Percentiles rank a stretch among this genome's conserved stretches.
phyloP scores from a whole-genome alignment of 2,113 vertebrate genomes.

The Mobula hypostoma region DNA sequence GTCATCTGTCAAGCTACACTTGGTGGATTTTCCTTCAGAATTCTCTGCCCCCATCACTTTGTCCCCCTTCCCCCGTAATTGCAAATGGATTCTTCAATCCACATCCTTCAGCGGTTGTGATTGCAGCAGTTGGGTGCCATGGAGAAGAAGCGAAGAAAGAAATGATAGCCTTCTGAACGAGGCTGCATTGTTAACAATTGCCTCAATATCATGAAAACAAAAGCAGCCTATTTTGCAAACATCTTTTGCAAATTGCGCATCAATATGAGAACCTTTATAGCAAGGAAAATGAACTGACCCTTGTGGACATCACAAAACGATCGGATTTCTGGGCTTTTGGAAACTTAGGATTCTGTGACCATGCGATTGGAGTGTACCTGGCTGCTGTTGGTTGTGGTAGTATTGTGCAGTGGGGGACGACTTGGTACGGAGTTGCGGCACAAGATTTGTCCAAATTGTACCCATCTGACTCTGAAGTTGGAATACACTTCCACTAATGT shows the following conservation, averaged over 20 bases:
- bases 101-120: background rate
- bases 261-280: background rate
- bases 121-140: conserved; percentile 35
- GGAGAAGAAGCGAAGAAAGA: conserved; percentile 45
- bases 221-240: conserved; percentile 53
- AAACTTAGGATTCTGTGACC: conserved; percentile 51
- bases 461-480: conserved; percentile 74
- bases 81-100: conserved; percentile 27
- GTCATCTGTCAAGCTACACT: background rate
- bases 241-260: conserved; percentile 29
- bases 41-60: background rate
- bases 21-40: background rate
- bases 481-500: conserved; percentile 86
- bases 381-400: conserved; percentile 60
- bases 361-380: conserved; percentile 69
- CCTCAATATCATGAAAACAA: conserved; percentile 52
- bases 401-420: conserved; percentile 69
- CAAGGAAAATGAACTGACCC: conserved; percentile 37
- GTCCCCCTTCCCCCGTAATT: background rate
- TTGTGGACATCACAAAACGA: conserved; percentile 46
- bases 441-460: conserved; percentile 68
- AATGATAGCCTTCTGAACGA: conserved; percentile 39
- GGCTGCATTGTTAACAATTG: conserved; percentile 50
- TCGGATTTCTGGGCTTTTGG: conserved; percentile 57
- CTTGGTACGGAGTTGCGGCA: conserved; percentile 58